phyloP scores from a whole-genome alignment of 2,888 invertebrate species.

The Leptura quadrifasciata region DNA sequence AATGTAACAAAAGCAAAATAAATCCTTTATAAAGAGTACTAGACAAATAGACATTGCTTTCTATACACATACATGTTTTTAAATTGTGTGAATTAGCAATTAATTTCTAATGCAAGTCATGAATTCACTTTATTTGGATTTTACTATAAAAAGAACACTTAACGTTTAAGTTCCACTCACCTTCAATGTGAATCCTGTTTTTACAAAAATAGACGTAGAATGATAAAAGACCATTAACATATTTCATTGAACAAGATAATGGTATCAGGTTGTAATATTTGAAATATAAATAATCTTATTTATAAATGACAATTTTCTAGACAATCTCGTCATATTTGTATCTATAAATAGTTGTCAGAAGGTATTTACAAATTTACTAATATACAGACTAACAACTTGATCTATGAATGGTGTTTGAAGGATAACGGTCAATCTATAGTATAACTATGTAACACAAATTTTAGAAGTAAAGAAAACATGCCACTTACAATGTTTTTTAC shows the following conservation, averaged over 20 bases:
- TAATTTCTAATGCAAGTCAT: not conserved
- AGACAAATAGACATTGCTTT: too few species aligned
- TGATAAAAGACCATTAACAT: not conserved
- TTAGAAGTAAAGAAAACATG: too few species aligned
- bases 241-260: slow-evolving; percentile 3
- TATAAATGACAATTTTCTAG: not conserved
- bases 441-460: too few species aligned
- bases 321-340: not conserved
- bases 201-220: not conserved
- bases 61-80: not conserved
- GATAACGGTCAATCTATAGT: too few species aligned
- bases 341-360: not conserved
- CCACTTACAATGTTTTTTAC: too few species aligned
- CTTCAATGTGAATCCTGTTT: not conserved
- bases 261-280: not conserved
- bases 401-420: too few species aligned
- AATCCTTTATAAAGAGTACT: too few species aligned
- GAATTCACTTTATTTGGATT: not conserved
- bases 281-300: not conserved
- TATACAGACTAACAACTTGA: too few species aligned
- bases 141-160: too few species aligned
- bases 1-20: too few species aligned
- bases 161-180: not conserved
- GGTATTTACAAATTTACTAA: not conserved
- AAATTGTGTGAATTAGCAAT: not conserved